Evolutionary conservation across 2,888 invertebrate species (phyloP).

Genomic region (Polymixis flavicincta): DNA sequence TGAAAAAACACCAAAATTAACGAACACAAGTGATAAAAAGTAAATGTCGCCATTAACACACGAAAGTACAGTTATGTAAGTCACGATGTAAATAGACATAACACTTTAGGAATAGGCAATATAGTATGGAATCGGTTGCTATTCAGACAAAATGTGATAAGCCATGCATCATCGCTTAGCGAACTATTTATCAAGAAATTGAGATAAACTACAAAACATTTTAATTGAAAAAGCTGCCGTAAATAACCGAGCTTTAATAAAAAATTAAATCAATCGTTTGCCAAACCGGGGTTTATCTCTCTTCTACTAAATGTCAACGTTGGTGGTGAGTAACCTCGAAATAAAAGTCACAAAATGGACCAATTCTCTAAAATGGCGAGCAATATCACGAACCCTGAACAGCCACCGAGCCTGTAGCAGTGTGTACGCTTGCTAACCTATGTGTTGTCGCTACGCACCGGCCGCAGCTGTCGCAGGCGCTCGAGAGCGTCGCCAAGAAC

Average conservation of each 20-base stretch:
- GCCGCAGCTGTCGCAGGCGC: constrained; percentile 91
- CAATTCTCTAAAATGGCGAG: background rate
- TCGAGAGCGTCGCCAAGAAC: constrained; percentile 93
- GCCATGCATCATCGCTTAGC: background rate
- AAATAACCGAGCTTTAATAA: background rate
- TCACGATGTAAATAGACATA: constrained; percentile 65
- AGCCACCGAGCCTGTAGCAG: constrained; percentile 66
- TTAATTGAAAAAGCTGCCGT: background rate
- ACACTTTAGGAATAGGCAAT: constrained; percentile 48
- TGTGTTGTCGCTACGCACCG: constrained; percentile 87
- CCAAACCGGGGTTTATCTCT: background rate
- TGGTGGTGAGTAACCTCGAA: no score
- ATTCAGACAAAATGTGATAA: constrained; percentile 33
- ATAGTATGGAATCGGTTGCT: constrained; percentile 43
- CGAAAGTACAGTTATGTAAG: constrained; percentile 27
- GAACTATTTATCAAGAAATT: background rate
- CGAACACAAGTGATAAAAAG: constrained; percentile 18
- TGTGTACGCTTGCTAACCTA: constrained; percentile 86
- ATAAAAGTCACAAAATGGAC: background rate
- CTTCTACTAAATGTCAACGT: background rate
- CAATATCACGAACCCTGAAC: constrained; percentile 15
- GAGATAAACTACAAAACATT: background rate
- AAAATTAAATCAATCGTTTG: background rate
- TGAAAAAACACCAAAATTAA: constrained; percentile 27
- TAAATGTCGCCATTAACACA: constrained; percentile 46